Conservation (phyloP, 1,140 invertebrate species). For the Artemia franciscana region DNA sequence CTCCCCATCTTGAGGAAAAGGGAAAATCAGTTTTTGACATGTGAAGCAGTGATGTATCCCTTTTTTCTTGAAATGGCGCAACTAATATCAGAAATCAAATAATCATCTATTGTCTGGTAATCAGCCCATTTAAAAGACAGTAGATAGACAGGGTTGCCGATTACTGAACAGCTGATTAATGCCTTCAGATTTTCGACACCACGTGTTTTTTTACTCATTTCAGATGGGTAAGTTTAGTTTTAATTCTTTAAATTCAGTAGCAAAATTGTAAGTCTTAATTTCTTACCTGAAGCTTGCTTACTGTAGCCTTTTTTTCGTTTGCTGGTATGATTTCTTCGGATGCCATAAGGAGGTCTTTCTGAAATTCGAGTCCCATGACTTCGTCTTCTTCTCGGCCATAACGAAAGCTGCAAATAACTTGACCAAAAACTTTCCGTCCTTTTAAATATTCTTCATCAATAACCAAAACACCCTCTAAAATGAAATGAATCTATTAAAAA, state of each 20-base stretch:
- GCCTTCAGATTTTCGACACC: no score
- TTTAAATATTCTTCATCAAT: slow-evolving; percentile 76
- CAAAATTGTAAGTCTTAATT: no score
- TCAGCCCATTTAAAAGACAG: not conserved
- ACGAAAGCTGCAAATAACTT: slow-evolving; percentile 83
- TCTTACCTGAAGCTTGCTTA: slow-evolving; percentile 34
- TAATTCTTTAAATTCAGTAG: no score
- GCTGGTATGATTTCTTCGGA: slow-evolving; percentile 66
- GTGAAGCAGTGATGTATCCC: no score
- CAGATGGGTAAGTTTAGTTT: no score
- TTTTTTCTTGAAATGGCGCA: no score
- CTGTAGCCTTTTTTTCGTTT: slow-evolving; percentile 28
- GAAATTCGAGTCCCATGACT: slow-evolving; percentile 90
- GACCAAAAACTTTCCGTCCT: slow-evolving; percentile 59
- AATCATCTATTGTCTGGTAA: not conserved
- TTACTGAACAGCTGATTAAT: no score
- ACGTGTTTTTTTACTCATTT: no score
- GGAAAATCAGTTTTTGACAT: no score
- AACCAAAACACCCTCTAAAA: slow-evolving; percentile 69
- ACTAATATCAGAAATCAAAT: not conserved
- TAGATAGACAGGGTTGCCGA: no score
- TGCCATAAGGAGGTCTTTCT: slow-evolving; percentile 78
- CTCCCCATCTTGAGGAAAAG: no score
- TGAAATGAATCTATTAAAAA: slow-evolving; percentile 5
- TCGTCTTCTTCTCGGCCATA: slow-evolving; percentile 96